phyloP scores from a whole-genome alignment of 2,888 invertebrate genomes.

The Latheticus oryzae region DNA sequence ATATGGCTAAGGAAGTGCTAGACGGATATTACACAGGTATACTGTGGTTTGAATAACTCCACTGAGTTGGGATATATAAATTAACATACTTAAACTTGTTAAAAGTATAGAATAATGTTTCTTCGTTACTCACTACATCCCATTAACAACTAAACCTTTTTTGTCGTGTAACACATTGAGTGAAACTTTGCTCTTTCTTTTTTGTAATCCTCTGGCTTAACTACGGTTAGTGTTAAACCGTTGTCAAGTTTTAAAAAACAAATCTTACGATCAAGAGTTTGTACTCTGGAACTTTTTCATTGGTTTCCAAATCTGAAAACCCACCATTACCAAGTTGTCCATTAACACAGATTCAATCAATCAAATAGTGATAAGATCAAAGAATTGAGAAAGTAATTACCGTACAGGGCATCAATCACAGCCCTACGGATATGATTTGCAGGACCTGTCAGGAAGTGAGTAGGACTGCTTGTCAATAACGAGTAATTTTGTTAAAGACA shows the following conservation, averaged over 20 bases:
- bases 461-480: conserved; percentile 10
- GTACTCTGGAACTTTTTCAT: conserved; percentile 40
- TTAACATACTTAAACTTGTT: too few species aligned
- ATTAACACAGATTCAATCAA: conserved; percentile 62
- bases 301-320: conserved; percentile 33
- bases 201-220: conserved; percentile 18
- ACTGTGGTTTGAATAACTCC: too few species aligned
- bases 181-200: too few species aligned
- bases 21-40: conserved; percentile 13
- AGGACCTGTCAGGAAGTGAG: conserved; percentile 14
- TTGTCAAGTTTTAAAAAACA: conserved; percentile 9
- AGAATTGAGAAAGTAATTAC: conserved; percentile 67
- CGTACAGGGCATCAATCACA: conserved; percentile 64
- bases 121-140: too few species aligned
- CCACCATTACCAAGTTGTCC: conserved; percentile 58
- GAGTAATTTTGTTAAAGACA: conserved; percentile 1
- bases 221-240: conserved; percentile 13
- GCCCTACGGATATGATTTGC: conserved; percentile 47
- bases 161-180: too few species aligned
- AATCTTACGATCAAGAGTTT: conserved; percentile 14
- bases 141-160: too few species aligned
- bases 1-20: conserved; percentile 10
- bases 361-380: conserved; percentile 69
- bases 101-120: too few species aligned
- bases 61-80: too few species aligned